phyloP scores from a whole-genome alignment of 53 echinoderm and acorn worm genomes.

The Apostichopus leukothele region DNA sequence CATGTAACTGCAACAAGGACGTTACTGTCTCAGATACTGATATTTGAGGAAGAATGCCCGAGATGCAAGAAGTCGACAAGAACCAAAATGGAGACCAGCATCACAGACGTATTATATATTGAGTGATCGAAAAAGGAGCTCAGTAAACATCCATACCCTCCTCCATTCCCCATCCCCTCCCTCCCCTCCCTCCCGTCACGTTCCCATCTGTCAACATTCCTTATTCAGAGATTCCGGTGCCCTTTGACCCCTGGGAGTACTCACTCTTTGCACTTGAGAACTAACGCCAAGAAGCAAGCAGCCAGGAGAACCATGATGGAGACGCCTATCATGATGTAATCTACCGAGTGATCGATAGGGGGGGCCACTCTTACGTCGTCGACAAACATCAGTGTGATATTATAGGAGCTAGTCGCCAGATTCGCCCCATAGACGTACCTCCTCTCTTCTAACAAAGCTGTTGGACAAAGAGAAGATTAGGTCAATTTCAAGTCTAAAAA shows the following conservation, averaged over 20 bases:
- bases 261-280: constrained; percentile 67
- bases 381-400: constrained; percentile 42
- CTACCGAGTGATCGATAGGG: constrained; percentile 23
- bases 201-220: too few species aligned
- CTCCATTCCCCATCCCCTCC: background rate
- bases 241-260: constrained; percentile 10
- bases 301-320: constrained; percentile 46
- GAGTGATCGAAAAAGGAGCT: too few species aligned
- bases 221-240: too few species aligned
- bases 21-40: too few species aligned
- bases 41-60: too few species aligned
- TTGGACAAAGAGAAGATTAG: background rate
- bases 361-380: background rate
- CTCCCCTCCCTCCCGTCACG: background rate
- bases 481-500: too few species aligned
- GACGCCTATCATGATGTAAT: constrained; percentile 58
- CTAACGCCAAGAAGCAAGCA: constrained; percentile 52
- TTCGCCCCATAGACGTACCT: background rate
- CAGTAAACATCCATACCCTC: too few species aligned
- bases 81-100: too few species aligned
- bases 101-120: too few species aligned
- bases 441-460: background rate
- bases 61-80: too few species aligned
- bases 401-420: background rate
- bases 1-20: too few species aligned